These are phyloP conservation scores for Itoplectis maculator DNA, from an alignment of 2,888 invertebrate genomes.

Conservation along the genomic window DNA sequence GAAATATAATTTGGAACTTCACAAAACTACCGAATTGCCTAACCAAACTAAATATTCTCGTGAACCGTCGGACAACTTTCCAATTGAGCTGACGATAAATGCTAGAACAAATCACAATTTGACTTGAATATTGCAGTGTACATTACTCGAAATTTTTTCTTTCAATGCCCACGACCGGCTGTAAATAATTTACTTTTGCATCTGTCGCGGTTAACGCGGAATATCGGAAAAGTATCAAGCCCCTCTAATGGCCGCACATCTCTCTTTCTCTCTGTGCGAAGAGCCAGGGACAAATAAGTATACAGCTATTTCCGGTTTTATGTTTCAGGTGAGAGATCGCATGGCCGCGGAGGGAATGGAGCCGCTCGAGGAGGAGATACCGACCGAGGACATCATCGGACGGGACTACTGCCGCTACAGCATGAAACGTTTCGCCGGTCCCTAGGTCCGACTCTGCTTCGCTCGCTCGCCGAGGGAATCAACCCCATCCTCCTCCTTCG, in stretches of 20 bases:
- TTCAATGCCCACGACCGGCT: background rate
- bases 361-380: conserved; percentile 87
- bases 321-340: conserved; percentile 86
- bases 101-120: background rate
- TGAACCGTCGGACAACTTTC: no score
- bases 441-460: no score
- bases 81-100: no score
- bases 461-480: conserved; percentile 12
- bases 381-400: conserved; percentile 86
- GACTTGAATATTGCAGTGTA: background rate
- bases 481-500: conserved; percentile 42
- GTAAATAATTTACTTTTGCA: background rate
- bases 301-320: conserved; percentile 46
- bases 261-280: background rate
- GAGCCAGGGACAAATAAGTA: background rate
- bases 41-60: no score
- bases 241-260: no score
- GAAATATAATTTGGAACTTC: no score
- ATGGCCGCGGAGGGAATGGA: conserved; percentile 86
- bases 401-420: conserved; percentile 86
- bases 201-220: background rate
- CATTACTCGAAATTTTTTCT: background rate
- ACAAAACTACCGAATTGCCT: no score
- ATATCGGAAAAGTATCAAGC: conserved; percentile 34
- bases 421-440: conserved; percentile 74